Evolutionary conservation across 2,888 invertebrate genomes (phyloP), one percentile per base, ranked within the genome.

Genomic region (Diaperis boleti): DNA sequence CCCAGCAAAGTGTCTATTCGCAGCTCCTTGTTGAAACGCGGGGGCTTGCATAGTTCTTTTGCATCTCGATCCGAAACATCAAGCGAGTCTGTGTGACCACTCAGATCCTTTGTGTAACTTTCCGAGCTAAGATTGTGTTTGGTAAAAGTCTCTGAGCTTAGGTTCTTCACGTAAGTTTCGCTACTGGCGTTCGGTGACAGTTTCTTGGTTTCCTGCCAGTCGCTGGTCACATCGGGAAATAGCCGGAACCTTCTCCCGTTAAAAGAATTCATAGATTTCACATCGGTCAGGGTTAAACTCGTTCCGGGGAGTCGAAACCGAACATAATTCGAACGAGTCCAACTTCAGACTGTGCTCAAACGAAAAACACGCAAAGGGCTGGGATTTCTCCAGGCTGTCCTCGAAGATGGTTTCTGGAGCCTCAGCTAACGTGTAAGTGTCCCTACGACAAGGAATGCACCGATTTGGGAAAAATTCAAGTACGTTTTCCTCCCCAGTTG

Each of bases 121-220:
- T 29, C 59, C 8, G 55, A 13, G 42, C 63, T 68, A n/a, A 61
- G 44, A 59, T 66, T 62, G 37, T 68, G 73, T 66, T 75, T 77
- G 7, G 74, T 68, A 44, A 73, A 78, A 14, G 78, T 77, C 17
- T 67, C 72, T 11, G 69, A 20, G 31, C 66, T 70, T 74, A 11
- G 18, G 13, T n/a, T 15, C 18, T 29, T 18, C 18, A 39, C 33
- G 6, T 26, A 26, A 4, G 33, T 33, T 2, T 33, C 10, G 11
- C 33, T n/a, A n/a, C 13, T 33, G 2, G 5, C 11, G 5, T 11
- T 10, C 33, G 33, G 33, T 3, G 13, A 33, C 10, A 15, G 29
- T 22, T 41, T 35, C 20, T 18, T 17, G 5, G 8, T 8, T 18
- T 14, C n/a, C n/a, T n/a, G n/a, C n/a, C n/a, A n/a, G n/a, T n/a